Evolutionary conservation across 2,888 invertebrate species (phyloP).

Genomic region (Coelopa pilipes): DNA sequence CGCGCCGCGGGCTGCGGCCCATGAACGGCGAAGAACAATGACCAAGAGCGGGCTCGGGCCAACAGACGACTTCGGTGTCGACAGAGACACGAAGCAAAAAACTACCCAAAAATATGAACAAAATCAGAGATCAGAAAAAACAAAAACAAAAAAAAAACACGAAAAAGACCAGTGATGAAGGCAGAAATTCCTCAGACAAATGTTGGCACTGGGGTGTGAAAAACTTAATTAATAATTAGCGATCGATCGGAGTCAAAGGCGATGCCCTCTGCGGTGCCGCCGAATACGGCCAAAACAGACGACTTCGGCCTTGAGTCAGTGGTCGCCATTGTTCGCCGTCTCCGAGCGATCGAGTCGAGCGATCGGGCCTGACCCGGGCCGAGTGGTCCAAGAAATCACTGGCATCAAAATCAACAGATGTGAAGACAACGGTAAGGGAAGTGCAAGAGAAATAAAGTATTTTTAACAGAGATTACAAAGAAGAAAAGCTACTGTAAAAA

Average conservation of each 20-base stretch:
- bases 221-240: constrained; percentile 25
- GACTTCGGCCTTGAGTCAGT: background rate
- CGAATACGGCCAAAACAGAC: background rate
- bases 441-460: too few species aligned
- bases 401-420: too few species aligned
- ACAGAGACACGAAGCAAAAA: background rate
- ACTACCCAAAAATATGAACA: too few species aligned
- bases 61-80: background rate
- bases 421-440: too few species aligned
- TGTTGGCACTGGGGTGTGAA: constrained; percentile 11
- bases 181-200: background rate
- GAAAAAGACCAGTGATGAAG: too few species aligned
- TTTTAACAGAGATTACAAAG: too few species aligned
- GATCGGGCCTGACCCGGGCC: too few species aligned
- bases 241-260: constrained; percentile 10
- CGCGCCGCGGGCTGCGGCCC: background rate
- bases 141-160: too few species aligned
- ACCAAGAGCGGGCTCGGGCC: background rate
- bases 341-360: too few species aligned
- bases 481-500: too few species aligned
- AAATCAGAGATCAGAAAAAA: too few species aligned
- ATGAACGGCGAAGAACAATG: background rate
- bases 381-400: too few species aligned
- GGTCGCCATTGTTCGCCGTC: background rate
- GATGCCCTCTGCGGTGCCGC: background rate